Evolutionary conservation across 1,140 invertebrate genomes (phyloP), one percentile per base, ranked within the genome.

Genomic region (Archivesica marissinica): DNA sequence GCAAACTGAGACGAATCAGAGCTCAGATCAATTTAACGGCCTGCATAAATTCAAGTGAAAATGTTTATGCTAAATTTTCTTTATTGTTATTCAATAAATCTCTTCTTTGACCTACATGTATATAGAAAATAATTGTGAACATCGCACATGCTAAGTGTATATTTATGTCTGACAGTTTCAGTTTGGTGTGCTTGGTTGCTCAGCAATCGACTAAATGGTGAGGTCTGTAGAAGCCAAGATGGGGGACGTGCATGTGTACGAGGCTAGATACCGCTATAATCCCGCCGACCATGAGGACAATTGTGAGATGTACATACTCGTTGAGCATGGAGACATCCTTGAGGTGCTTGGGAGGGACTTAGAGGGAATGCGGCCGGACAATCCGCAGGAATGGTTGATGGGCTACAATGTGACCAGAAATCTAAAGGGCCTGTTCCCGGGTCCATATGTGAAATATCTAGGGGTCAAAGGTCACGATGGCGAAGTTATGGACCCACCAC

Each of bases 391-490:
- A 41, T 86, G 84, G 84, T 35, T 86, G n/a, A 54, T 20, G 35
- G 84, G 84, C 0, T 61, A 61, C 52, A 86, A 86, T 59, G 76
- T 86, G 2, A 68, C 64, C 1, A 52, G 70, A 44, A 79, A 86
- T 70, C 17, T 79, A 35, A 39, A 74, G 28, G 84, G 84, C 0
- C 39, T 72, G 44, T 86, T 86, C 39, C 84, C 84, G 17, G 84
- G 84, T 23, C 75, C 75, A n/a, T 86, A 78, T 50, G 74, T 79
- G 30, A 66, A 70, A 23, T 86, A 79, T 74, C 38, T 79, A 33
- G 80, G 80, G 23, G 39, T 74, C 20, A 82, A 82, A 56, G 80
- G 66, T 38, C 44, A 64, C 47, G 68, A 74, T 35, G 75, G 75
- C 2, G 76, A 86, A 38, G 66, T 86, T 17, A 54, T 68, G 20